phyloP scores from a whole-genome alignment of 2,888 invertebrate species.

The Acanthoscelides obtectus region DNA sequence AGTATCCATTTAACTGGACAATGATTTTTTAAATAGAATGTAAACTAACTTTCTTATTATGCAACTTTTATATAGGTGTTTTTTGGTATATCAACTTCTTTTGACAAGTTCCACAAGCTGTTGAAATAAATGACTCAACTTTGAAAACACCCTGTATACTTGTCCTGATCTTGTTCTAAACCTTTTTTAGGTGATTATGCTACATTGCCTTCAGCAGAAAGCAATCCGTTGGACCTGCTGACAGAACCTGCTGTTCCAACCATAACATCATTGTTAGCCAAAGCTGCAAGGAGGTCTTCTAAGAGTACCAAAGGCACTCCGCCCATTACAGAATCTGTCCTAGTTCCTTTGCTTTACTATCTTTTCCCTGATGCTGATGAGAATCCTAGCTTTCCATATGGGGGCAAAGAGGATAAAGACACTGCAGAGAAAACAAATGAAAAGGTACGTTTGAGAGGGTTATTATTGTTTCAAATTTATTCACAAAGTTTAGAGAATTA shows the following conservation, averaged over 20 bases:
- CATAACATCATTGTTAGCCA: slow-evolving; percentile 55
- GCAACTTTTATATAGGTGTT: too few relatives aligned
- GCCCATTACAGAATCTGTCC: slow-evolving; percentile 70
- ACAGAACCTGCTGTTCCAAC: slow-evolving; percentile 73
- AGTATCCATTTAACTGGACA: too few relatives aligned
- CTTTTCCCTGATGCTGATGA: slow-evolving; percentile 85
- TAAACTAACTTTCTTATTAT: too few relatives aligned
- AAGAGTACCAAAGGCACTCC: slow-evolving; percentile 55
- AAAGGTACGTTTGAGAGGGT: slow-evolving; percentile 16
- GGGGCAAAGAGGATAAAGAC: slow-evolving; percentile 46
- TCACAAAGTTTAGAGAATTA: too few relatives aligned
- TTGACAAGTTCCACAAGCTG: too few relatives aligned
- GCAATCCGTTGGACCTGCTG: slow-evolving; percentile 60
- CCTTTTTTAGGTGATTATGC: slow-evolving; percentile 49
- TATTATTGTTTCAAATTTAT: too few relatives aligned
- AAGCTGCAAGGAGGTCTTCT: slow-evolving; percentile 47
- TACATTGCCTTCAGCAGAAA: slow-evolving; percentile 34
- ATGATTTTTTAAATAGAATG: too few relatives aligned
- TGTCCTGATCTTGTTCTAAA: too few relatives aligned
- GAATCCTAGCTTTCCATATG: slow-evolving; percentile 54
- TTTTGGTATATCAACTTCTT: too few relatives aligned
- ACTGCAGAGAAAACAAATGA: slow-evolving; percentile 9
- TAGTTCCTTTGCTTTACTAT: slow-evolving; percentile 75
- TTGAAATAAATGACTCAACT: too few relatives aligned
- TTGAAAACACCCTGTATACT: too few relatives aligned